Conservation (phyloP, 2,797 vertebrate genomes). For the Falco berigora region DNA sequence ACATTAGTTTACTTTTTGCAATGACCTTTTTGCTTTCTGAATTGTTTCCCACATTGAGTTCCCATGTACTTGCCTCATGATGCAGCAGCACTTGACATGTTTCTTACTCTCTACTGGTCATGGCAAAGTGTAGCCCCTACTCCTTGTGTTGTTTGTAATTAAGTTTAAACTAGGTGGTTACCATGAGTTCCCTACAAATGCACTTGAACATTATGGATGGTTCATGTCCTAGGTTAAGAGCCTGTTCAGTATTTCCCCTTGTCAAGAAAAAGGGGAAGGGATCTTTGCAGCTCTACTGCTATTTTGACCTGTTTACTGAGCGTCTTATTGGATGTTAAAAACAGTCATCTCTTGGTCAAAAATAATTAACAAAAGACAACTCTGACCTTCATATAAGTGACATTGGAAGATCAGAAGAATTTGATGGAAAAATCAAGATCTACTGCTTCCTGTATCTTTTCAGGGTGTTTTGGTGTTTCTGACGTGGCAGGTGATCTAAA, state of each 20-base stretch:
- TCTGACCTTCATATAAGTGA: not conserved
- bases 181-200: not conserved
- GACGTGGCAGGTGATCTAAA: not conserved
- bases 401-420: not conserved
- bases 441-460: not conserved
- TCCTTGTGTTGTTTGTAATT: not conserved
- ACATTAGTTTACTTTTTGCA: conserved; percentile 28
- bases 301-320: not conserved
- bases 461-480: not conserved
- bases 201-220: not conserved
- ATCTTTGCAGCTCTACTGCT: not conserved
- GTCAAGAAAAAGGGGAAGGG: not conserved
- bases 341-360: not conserved
- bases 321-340: not conserved
- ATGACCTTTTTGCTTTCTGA: conserved; percentile 64
- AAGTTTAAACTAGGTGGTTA: not conserved
- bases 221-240: not conserved
- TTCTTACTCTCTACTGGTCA: not conserved
- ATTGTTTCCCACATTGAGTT: conserved; percentile 56
- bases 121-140: not conserved
- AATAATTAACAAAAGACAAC: not conserved
- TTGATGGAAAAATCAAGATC: not conserved
- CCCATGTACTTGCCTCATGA: not conserved
- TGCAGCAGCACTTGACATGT: not conserved
- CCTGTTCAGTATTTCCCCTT: not conserved